These are phyloP conservation scores for Hyaena hyaena DNA, from an alignment of 2,113 vertebrate species.

Conservation along the genomic window DNA sequence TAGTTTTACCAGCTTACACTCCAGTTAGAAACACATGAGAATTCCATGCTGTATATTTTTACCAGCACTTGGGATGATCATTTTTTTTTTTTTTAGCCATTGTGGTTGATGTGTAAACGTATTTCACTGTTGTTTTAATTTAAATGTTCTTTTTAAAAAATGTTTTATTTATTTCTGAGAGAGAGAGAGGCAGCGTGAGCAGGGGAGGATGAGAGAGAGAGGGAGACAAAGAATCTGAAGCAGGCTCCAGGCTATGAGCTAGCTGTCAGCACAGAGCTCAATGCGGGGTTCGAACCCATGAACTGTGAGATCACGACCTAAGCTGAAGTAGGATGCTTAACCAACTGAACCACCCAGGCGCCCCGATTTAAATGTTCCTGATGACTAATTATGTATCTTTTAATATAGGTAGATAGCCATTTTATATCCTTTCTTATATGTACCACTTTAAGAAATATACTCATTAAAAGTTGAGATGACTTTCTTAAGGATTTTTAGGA, in stretches of 20 bases:
- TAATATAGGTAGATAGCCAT: not conserved
- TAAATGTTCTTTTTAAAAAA: not conserved
- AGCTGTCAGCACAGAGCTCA: too few species aligned
- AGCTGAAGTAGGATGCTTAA: too few species aligned
- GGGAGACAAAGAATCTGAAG: too few species aligned
- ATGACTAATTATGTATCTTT: not conserved
- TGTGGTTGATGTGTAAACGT: not conserved
- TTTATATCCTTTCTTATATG: not conserved
- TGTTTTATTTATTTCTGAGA: too few species aligned
- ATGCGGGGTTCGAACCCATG: too few species aligned
- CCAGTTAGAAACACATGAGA: not conserved
- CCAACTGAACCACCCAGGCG: too few species aligned
- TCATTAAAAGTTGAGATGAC: not conserved
- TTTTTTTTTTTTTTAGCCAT: not conserved
- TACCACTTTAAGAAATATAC: not conserved
- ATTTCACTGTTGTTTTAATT: not conserved
- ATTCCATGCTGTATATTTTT: conserved; percentile 1
- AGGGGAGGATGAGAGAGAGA: too few species aligned
- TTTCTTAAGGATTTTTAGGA: not conserved
- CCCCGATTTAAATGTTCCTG: not conserved
- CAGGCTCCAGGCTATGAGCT: too few species aligned
- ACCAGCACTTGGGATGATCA: not conserved
- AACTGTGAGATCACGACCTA: too few species aligned
- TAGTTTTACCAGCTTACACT: not conserved
- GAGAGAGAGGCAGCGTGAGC: too few species aligned